Conservation (phyloP, 1,140 invertebrate genomes). For the Drosophila tsacasi region DNA sequence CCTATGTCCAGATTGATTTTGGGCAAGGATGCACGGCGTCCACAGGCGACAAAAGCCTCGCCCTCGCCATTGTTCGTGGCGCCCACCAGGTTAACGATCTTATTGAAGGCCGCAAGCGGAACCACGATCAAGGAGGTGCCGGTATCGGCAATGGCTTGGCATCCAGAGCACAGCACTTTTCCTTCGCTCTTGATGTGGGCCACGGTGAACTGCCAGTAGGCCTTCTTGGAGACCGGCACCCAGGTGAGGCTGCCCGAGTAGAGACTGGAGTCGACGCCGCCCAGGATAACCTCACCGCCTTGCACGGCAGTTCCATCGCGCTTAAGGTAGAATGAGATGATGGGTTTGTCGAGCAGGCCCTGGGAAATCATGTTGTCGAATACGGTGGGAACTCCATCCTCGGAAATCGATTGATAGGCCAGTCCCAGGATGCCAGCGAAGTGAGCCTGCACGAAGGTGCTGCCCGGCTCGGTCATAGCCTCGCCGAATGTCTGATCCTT, state of each 20-base stretch:
- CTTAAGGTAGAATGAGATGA: constrained; percentile 96
- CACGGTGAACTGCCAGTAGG: constrained; percentile 84
- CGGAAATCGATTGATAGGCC: constrained; percentile 94
- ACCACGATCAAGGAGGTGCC: constrained; percentile 98
- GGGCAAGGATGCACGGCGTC: constrained; percentile 90
- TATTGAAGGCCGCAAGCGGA: constrained; percentile 91
- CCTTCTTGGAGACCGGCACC: constrained; percentile 67
- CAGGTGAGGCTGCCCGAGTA: constrained; percentile 70
- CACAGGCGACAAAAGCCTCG: constrained; percentile 92
- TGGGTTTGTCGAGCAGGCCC: constrained; percentile 89
- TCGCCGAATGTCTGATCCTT: constrained; percentile 97
- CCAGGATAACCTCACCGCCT: constrained; percentile 74
- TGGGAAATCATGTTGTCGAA: constrained; percentile 98
- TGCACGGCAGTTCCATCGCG: constrained; percentile 28
- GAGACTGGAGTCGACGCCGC: constrained; percentile 64
- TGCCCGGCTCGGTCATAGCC: constrained; percentile 95
- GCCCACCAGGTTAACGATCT: constrained; percentile 88
- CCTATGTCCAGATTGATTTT: constrained; percentile 91
- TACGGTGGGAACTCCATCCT: constrained; percentile 94
- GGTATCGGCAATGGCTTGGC: constrained; percentile 98
- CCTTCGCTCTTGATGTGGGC: constrained; percentile 39
- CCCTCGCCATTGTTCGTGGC: constrained; percentile 88
- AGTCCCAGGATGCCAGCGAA: constrained; percentile 98
- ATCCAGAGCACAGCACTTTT: constrained; percentile 87
- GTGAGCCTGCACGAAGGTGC: constrained; percentile 94